Base-by-base conservation (phyloP, 1,140 invertebrate genomes). In the Stegodyphus mimosarum region DNA sequence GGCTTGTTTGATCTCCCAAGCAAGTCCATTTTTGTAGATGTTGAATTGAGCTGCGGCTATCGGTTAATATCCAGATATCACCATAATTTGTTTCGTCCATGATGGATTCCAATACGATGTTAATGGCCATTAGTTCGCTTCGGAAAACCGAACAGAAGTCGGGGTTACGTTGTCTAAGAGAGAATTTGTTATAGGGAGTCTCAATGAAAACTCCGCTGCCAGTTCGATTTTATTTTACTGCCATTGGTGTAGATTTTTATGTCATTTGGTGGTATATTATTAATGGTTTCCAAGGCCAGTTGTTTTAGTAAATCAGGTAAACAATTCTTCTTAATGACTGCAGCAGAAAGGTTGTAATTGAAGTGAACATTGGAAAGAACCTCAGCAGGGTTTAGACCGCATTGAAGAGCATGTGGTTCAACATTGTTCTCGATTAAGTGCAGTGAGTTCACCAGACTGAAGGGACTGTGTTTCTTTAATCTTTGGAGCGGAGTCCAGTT, bases 201-300 rank as follows among this genome's bases (percentile, higher is more conserved):
- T 70, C 33, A 70, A 73, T 52, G 18, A 51, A 52, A 52, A 73
- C n/a, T 51, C 71, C 71, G 13, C 71, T 73, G n/a, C 49, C 71
- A 11, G 71, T 17, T 11, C 5, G 71, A 13, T n/a, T 73, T 9
- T n/a, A 73, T 73, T 73, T 73, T 73, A n/a, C 71, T 73, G n/a
- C 71, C 71, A 73, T 73, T 17, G 52, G 71, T 52, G n/a, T 15
- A 73, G 17, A 73, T 73, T 73, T 73, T 73, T 5, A 73, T 73
- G 71, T 51, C 71, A 52, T 51, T 73, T 51, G 13, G 49, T 52
- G 71, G 71, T 13, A 73, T 52, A 11, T 73, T 51, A 53, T 73
- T 53, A 5, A 52, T 51, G 48, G 5, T 73, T 73, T 73, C 71
- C 71, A 52, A n/a, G 50, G 71, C 5, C 13, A 73, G 13, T 73